Conservation (phyloP, 2,797 vertebrate species). For the Hippopotamyrus pictus region DNA sequence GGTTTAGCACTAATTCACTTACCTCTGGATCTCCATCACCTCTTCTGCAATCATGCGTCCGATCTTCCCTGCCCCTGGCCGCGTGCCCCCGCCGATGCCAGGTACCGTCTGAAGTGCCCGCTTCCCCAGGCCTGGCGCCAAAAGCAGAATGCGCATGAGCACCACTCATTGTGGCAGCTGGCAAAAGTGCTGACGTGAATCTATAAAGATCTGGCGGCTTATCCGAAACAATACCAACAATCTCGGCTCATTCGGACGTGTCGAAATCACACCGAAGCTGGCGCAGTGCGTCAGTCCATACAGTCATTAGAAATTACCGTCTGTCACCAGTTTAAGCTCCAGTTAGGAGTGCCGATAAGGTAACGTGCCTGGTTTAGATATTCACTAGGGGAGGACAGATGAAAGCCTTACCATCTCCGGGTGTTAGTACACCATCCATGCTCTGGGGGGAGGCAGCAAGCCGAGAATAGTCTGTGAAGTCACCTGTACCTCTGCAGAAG, state of each 20-base stretch:
- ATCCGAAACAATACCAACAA: background rate
- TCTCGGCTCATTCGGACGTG: background rate
- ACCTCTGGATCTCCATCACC: slow-evolving; percentile 98
- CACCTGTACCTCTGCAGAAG: slow-evolving; percentile 70
- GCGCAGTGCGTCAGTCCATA: background rate
- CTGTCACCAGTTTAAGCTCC: background rate
- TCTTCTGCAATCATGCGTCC: slow-evolving; percentile 99
- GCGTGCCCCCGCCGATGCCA: slow-evolving; percentile 91
- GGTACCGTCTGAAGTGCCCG: slow-evolving; percentile 84
- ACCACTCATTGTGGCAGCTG: background rate
- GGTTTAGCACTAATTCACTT: slow-evolving; percentile 29
- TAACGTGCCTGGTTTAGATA: background rate
- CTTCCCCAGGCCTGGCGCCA: slow-evolving; percentile 73
- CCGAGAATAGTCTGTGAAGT: slow-evolving; percentile 81
- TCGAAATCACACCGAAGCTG: background rate
- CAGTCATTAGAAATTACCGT: background rate
- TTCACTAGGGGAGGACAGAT: background rate
- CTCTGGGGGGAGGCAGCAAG: slow-evolving; percentile 83
- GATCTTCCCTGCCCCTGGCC: slow-evolving; percentile 93
- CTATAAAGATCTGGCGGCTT: background rate
- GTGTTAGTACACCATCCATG: slow-evolving; percentile 85
- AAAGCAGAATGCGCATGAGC: background rate
- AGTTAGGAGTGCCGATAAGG: background rate
- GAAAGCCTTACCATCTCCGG: slow-evolving; percentile 64
- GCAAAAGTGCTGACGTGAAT: background rate